Evolutionary conservation across 2,113 vertebrate genomes (phyloP), one percentile per base, ranked within the genome.

Genomic region (Ceyx margarethae): DNA sequence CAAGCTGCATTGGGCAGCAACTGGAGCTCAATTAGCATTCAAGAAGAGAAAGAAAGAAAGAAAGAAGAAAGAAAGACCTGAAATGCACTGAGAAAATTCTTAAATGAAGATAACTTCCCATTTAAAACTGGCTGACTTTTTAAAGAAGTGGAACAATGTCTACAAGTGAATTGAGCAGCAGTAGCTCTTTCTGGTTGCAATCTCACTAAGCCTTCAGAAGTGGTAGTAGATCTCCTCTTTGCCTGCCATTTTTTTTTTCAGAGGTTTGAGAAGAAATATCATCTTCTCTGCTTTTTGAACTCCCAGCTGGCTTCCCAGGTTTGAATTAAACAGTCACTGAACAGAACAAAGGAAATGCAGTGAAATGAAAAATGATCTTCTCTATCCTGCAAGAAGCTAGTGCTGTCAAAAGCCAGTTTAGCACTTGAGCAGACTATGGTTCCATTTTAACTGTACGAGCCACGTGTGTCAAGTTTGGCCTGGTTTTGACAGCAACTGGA

Each of bases 381-480:
- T 56, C 42, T 54, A 72, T 77, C 79, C 87, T 90, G 60, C 54
- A 85, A 76, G 51, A 62, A 29, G 21, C 37, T 80, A 71, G 45
- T n/a, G 60, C 72, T 92, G 91, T 94, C 85, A 95, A 89, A 89
- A 91, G 37, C 43, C 45, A 33, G 56, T 83, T 94, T 83, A 92
- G 64, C 75, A 89, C 87, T 95, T 87, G 67, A 89, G 81, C 61
- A 77, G 57, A 67, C 76, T 87, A 79, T 77, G 67, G 50, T 91
- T 87, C 79, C 66, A 69, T 62, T 85, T 89, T 79, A 89, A 57
- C 78, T 85, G 18, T 42, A 73, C 5, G 12, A 91, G 74, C 62
- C 58, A 67, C 48, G 66, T 76, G 62, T 89, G 10, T 89, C 79
- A 82, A 23, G 17, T 42, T 33, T 80, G 46, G 64, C 19, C 42